Evolutionary conservation across 2,113 vertebrate genomes (phyloP), one percentile per base, ranked within the genome.

Genomic region (Perca fluviatilis): DNA sequence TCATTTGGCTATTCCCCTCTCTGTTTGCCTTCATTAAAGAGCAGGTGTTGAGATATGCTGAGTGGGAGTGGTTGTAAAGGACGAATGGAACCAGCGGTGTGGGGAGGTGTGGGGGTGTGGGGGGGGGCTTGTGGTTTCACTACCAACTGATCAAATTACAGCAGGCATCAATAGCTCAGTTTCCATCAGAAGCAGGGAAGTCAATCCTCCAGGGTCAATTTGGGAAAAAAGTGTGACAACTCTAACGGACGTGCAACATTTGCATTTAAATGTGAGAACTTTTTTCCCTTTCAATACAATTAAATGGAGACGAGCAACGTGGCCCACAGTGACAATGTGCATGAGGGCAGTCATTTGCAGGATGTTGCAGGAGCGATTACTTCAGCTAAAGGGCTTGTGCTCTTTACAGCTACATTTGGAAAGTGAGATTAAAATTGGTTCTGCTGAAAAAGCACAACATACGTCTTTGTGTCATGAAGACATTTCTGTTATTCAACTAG

Each of bases 21-120:
- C 61, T 87, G 90, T 91, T 90, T 92, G 90, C 79, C 75, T 65
- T 91, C 88, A 92, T 93, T 93, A 90, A 90, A 92, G 85, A 91
- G 94, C 92, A 95, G 93, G 94, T 94, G 92, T 92, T 94, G 91
- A 93, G 88, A 95, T 92, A 88, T 85, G 88, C 83, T 83, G 79
- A 87, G 72, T 73, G 85, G 93, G 90, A 93, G 90, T 86, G 90
- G 88, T 64, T 77, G 76, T 74, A 83, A 86, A 82, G 78, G 63
- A 86, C 73, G 58, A 43, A 94, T 84, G 80, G 71, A 83, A 63
- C 63, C 64, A 60, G 75, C 58, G 51, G 76, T 69, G 85, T 80
- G 77, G 60, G 51, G 74, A 50, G 75, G 82, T 2, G 27, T 77
- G 56, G 51, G 74, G 50, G 75, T 80, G 79, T 56, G 47, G 74